Evolutionary conservation across 2,113 vertebrate genomes (phyloP).

Genomic region (Zootoca vivipara): DNA sequence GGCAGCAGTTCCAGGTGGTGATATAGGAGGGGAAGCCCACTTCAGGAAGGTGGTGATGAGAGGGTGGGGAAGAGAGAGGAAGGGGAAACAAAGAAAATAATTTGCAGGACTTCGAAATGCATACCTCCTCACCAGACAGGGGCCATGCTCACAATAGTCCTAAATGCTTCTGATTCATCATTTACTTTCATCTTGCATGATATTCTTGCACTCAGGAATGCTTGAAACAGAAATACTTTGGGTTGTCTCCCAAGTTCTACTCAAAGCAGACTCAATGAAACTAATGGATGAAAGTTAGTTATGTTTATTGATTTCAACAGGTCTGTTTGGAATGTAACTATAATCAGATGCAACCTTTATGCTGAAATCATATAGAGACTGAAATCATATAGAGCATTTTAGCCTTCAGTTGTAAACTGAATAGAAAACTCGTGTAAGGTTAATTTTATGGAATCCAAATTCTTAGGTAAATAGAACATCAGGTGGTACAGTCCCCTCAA

Average conservation of each 20-base stretch:
- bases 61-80: not conserved
- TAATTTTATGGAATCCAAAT: no score
- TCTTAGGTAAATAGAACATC: not conserved
- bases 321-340: no score
- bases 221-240: not conserved
- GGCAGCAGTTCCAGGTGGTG: not conserved
- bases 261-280: no score
- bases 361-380: no score
- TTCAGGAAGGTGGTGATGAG: not conserved
- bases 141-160: not conserved
- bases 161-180: not conserved
- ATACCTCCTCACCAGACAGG: constrained; percentile 6
- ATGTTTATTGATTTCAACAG: no score
- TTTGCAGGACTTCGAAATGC: not conserved
- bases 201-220: not conserved
- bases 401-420: not conserved
- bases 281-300: no score
- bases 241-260: no score
- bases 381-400: no score
- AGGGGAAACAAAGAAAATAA: not conserved
- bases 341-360: no score
- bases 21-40: not conserved
- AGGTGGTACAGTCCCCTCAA: not conserved
- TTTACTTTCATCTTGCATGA: not conserved
- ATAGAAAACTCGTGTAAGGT: not conserved